A percentile compares a stretch with the other conserved stretches of the same genome.
These are phyloP conservation scores for Rhabdophis nuchalis DNA, from an alignment of 2,797 vertebrate genomes.

Conservation along the genomic window DNA sequence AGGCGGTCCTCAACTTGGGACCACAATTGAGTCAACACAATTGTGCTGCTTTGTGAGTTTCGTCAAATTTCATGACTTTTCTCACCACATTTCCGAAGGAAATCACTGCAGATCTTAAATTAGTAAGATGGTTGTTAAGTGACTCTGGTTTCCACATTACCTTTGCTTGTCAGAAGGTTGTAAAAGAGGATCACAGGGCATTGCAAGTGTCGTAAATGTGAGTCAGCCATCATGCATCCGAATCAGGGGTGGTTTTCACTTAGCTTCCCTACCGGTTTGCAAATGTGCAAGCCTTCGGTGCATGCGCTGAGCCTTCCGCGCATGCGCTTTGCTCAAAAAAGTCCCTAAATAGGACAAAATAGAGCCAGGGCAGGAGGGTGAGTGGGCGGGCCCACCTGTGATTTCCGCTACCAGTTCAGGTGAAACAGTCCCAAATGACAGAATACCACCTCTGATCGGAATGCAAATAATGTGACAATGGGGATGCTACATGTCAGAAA, in stretches of 20 bases:
- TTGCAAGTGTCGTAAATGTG: background rate
- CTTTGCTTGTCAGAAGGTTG: background rate
- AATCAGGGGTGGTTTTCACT: background rate
- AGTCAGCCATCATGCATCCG: background rate
- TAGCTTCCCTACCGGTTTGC: too few relatives aligned
- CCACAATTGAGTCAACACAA: background rate
- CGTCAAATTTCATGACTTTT: background rate
- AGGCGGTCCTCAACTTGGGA: background rate
- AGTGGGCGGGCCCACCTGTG: too few relatives aligned
- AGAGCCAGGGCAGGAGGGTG: too few relatives aligned
- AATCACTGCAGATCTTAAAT: background rate
- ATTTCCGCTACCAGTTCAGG: too few relatives aligned
- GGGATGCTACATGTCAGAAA: background rate
- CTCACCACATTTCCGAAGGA: background rate
- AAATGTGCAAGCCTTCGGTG: too few relatives aligned
- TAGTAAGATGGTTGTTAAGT: background rate
- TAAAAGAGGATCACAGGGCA: background rate
- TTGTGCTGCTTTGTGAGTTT: background rate
- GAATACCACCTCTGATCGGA: background rate
- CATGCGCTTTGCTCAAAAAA: too few relatives aligned
- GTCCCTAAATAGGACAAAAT: too few relatives aligned
- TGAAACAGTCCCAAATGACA: too few relatives aligned
- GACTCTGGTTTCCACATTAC: background rate
- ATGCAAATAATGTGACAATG: background rate
- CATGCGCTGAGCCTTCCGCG: too few relatives aligned